phyloP scores from a whole-genome alignment of 2,888 invertebrate genomes.

The Ornithoptera priamus region DNA sequence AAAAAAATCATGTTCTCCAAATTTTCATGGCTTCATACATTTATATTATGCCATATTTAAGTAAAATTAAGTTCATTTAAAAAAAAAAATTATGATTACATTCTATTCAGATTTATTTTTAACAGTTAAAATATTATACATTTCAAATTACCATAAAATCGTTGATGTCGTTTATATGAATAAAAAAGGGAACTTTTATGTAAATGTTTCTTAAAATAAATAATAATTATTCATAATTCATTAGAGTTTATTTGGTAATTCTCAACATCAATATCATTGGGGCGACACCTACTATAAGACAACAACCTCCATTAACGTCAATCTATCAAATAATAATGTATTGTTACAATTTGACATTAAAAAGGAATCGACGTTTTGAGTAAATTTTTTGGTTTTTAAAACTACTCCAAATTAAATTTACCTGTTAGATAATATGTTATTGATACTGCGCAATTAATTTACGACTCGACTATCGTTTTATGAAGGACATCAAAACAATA shows the following conservation, averaged over 20 bases:
- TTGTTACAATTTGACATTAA: neutral
- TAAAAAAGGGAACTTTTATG: neutral
- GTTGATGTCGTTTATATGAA: neutral
- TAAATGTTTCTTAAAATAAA: neutral
- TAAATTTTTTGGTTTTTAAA: neutral
- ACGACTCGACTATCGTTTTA: constrained; percentile 14
- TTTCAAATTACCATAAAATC: neutral
- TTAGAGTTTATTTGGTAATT: neutral
- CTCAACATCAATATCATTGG: neutral
- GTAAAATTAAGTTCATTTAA: neutral
- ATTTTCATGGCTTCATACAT: too few species aligned
- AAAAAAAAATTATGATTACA: neutral
- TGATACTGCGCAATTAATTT: constrained; percentile 16
- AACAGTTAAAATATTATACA: neutral
- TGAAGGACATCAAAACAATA: constrained; percentile 23
- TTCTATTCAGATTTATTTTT: neutral
- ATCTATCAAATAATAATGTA: neutral
- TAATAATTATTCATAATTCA: neutral
- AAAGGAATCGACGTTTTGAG: neutral
- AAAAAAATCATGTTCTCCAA: too few species aligned
- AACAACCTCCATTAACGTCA: neutral
- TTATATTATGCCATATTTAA: neutral
- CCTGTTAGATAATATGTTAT: neutral
- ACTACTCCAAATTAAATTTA: neutral
- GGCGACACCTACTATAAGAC: neutral